Conservation (phyloP, 1,140 invertebrate genomes). For the Atta colombica region DNA sequence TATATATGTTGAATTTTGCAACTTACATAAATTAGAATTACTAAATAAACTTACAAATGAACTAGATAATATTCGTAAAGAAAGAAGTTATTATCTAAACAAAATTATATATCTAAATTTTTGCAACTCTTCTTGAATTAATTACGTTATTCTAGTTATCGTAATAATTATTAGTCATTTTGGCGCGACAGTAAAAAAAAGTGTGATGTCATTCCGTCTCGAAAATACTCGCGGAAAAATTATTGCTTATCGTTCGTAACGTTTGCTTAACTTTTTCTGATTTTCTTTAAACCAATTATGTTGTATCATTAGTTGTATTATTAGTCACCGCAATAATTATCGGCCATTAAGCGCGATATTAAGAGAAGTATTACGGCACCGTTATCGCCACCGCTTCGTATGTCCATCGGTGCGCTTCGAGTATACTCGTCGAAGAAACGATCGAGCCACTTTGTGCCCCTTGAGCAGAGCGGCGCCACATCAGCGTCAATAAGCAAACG, state of each 20-base stretch:
- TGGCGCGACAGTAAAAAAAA: background rate
- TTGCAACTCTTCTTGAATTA: background rate
- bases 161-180: slow-evolving; percentile 20
- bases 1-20: too few relatives aligned
- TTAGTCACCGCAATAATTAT: slow-evolving; percentile 52
- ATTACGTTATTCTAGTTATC: slow-evolving; percentile 9
- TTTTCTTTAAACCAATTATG: slow-evolving; percentile 24
- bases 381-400: slow-evolving; percentile 17
- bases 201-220: background rate
- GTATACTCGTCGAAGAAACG: slow-evolving; percentile 71
- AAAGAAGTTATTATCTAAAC: background rate
- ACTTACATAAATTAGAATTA: too few relatives aligned
- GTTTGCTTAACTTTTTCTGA: slow-evolving; percentile 20
- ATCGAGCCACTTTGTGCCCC: slow-evolving; percentile 74
- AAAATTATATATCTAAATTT: background rate
- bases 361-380: slow-evolving; percentile 28
- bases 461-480: slow-evolving; percentile 73
- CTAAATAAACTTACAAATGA: too few relatives aligned
- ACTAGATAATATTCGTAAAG: too few relatives aligned
- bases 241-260: background rate
- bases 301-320: background rate
- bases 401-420: slow-evolving; percentile 48
- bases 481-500: slow-evolving; percentile 76
- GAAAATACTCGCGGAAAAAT: background rate
- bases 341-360: slow-evolving; percentile 34